phyloP scores from a whole-genome alignment of 1,140 invertebrate genomes.

The Camponotus floridanus region DNA sequence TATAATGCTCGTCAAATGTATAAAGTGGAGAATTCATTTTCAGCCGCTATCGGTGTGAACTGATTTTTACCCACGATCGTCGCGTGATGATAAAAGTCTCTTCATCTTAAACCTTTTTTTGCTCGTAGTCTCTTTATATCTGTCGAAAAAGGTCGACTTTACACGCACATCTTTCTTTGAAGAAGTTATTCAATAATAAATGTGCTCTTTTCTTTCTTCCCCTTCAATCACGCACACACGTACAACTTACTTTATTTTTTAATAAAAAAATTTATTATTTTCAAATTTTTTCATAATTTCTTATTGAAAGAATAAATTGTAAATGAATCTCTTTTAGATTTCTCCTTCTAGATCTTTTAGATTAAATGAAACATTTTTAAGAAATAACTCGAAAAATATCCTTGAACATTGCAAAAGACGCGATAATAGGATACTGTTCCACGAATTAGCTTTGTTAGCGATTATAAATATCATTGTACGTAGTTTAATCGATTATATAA shows the following conservation, averaged over 20 bases:
- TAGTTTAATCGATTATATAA: neutral
- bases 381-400: constrained; percentile 17
- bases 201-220: neutral
- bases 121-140: neutral
- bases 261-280: neutral
- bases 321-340: neutral
- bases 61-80: constrained; percentile 44
- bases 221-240: neutral
- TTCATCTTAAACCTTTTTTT: constrained; percentile 20
- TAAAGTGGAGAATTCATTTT: constrained; percentile 14
- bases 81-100: constrained; percentile 41
- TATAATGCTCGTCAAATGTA: constrained; percentile 19
- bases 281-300: neutral
- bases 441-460: neutral
- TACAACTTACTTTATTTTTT: neutral
- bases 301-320: neutral
- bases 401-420: neutral
- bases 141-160: neutral
- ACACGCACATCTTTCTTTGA: neutral
- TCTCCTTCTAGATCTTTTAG: too few species aligned
- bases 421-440: too few species aligned
- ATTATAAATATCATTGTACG: neutral
- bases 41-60: constrained; percentile 23
- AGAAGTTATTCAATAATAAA: neutral
- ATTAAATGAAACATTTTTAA: neutral